Evolutionary conservation across 2,888 invertebrate genomes (phyloP).

Genomic region (Blastobasis lacticolella): DNA sequence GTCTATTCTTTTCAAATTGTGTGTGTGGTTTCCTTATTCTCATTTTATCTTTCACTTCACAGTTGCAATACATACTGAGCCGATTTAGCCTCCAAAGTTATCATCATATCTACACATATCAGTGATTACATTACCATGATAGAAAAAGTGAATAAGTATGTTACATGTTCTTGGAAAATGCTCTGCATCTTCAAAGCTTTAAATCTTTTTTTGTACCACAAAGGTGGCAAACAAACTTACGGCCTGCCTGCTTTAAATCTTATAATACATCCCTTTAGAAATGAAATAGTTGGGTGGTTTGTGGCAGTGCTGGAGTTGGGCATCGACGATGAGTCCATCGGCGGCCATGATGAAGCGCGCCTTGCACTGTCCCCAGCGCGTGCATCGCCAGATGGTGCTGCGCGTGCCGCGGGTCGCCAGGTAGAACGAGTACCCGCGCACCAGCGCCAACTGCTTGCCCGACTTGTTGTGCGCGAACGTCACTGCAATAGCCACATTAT

Average conservation of each 20-base stretch:
- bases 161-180: too few relatives aligned
- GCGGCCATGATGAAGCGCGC: slow-evolving; percentile 32
- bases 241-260: not conserved
- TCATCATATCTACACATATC: too few relatives aligned
- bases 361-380: slow-evolving; percentile 35
- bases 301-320: not conserved
- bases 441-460: slow-evolving; percentile 16
- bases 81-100: too few relatives aligned
- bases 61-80: too few relatives aligned
- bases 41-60: too few relatives aligned
- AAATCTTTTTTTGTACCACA: too few relatives aligned
- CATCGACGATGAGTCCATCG: not conserved
- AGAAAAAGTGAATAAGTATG: too few relatives aligned
- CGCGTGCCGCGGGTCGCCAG: slow-evolving; percentile 14
- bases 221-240: too few relatives aligned
- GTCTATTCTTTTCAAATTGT: too few relatives aligned
- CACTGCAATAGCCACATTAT: slow-evolving; percentile 21
- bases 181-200: too few relatives aligned
- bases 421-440: slow-evolving; percentile 19
- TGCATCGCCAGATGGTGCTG: slow-evolving; percentile 33
- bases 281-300: not conserved
- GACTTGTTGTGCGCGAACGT: slow-evolving; percentile 14
- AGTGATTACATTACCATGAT: too few relatives aligned
- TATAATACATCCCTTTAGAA: not conserved
- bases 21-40: too few relatives aligned